Evolutionary conservation across 2,888 invertebrate species (phyloP).

Genomic region (Celastrina argiolus): DNA sequence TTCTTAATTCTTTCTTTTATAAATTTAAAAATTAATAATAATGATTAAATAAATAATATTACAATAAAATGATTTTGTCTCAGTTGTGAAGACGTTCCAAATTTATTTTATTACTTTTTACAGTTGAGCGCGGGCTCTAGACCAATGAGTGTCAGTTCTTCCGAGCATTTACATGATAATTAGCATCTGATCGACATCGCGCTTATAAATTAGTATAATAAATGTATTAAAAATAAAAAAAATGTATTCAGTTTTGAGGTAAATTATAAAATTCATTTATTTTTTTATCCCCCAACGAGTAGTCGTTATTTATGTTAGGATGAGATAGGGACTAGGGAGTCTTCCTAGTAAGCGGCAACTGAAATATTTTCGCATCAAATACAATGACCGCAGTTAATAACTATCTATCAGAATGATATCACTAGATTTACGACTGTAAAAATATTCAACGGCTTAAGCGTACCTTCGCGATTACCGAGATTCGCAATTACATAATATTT

Average conservation of each 20-base stretch:
- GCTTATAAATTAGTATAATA: conserved; percentile 9
- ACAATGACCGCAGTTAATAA: not conserved
- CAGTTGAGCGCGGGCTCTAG: conserved; percentile 1
- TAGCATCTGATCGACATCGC: conserved; percentile 2
- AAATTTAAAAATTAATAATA: not conserved
- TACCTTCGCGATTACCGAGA: not conserved
- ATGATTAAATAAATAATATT: conserved; percentile 8
- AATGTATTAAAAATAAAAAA: conserved; percentile 14
- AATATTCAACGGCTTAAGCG: conserved; percentile 22
- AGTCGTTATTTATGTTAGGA: conserved; percentile 6
- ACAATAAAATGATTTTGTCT: conserved; percentile 2
- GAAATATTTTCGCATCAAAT: not conserved
- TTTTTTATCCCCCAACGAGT: not conserved
- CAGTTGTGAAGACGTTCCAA: not conserved
- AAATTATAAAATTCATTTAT: conserved; percentile 9
- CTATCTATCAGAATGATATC: not conserved
- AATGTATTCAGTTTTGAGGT: conserved; percentile 1
- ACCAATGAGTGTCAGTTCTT: conserved; percentile 7
- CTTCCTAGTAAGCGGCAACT: not conserved
- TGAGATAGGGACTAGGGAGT: too few species aligned
- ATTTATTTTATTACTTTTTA: conserved; percentile 9
- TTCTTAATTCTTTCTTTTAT: not conserved
- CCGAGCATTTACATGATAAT: conserved; percentile 13
- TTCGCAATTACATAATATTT: conserved; percentile 11
- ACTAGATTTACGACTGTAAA: not conserved